phyloP scores from a whole-genome alignment of 2,113 vertebrate species.

The Phrynosoma blainvillii region DNA sequence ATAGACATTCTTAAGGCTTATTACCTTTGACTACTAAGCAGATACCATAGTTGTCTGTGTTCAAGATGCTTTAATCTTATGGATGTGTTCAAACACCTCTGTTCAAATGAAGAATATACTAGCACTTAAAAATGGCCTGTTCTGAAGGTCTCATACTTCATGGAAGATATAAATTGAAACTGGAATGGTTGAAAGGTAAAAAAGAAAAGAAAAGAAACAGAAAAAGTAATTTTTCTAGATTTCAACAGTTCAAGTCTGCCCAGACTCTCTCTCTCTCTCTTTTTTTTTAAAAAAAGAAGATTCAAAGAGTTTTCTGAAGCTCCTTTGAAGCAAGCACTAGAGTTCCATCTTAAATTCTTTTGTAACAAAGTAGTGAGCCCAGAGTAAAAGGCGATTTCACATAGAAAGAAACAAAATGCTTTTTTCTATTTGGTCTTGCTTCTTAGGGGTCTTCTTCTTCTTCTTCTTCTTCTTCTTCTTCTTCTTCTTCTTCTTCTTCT shows the following conservation, averaged over 20 bases:
- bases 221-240: constrained; percentile 25
- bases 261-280: constrained; percentile 3
- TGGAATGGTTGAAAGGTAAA: constrained; percentile 17
- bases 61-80: constrained; percentile 13
- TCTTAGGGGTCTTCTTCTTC: background rate
- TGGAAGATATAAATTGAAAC: constrained; percentile 29
- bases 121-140: background rate
- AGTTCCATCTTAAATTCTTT: constrained; percentile 32
- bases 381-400: constrained; percentile 19
- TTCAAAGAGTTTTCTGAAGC: constrained; percentile 65
- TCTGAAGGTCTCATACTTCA: constrained; percentile 38
- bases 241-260: constrained; percentile 51
- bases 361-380: constrained; percentile 22
- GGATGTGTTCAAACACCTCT: background rate
- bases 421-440: background rate
- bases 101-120: background rate
- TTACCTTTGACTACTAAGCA: constrained; percentile 37
- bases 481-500: too few relatives aligned
- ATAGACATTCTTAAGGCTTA: constrained; percentile 25
- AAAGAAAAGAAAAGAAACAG: background rate
- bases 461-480: background rate
- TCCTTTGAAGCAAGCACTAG: constrained; percentile 38
- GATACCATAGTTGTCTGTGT: background rate
- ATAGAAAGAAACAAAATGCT: background rate
- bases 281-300: constrained; percentile 56